These are phyloP conservation scores for Melinaea menophilus DNA, from an alignment of 2,888 invertebrate genomes.

Conservation along the genomic window DNA sequence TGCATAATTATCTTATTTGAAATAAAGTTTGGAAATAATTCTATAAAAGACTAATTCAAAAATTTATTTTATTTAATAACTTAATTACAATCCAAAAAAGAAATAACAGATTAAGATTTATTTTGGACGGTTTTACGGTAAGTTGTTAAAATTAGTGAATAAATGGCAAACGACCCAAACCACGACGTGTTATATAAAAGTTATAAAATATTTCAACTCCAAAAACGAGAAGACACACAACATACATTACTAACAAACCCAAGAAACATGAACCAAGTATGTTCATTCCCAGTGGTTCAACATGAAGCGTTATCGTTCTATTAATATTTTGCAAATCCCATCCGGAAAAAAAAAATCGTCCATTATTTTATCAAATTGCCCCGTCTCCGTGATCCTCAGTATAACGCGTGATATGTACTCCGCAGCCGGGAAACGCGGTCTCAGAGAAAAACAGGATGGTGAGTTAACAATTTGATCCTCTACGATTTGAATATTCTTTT, in stretches of 20 bases:
- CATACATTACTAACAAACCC: neutral
- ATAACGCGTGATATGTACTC: neutral
- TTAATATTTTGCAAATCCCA: neutral
- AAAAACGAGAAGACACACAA: neutral
- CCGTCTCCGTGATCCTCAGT: neutral
- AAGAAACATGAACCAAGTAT: neutral
- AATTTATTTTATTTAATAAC: no score
- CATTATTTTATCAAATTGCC: neutral
- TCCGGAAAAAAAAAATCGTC: neutral
- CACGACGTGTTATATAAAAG: no score
- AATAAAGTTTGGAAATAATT: no score
- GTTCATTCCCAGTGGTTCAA: neutral
- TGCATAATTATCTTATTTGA: no score
- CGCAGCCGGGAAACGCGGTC: neutral
- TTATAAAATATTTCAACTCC: slow-evolving; percentile 14
- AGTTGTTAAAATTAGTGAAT: no score
- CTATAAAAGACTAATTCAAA: no score
- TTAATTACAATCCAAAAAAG: no score
- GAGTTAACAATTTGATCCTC: neutral
- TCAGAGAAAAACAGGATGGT: neutral
- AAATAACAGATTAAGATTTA: no score
- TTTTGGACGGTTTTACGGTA: no score
- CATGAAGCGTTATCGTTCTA: neutral
- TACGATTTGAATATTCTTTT: neutral
- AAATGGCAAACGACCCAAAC: no score